Evolutionary conservation across 2,888 invertebrate species (phyloP).

Genomic region (Euclidia mi): DNA sequence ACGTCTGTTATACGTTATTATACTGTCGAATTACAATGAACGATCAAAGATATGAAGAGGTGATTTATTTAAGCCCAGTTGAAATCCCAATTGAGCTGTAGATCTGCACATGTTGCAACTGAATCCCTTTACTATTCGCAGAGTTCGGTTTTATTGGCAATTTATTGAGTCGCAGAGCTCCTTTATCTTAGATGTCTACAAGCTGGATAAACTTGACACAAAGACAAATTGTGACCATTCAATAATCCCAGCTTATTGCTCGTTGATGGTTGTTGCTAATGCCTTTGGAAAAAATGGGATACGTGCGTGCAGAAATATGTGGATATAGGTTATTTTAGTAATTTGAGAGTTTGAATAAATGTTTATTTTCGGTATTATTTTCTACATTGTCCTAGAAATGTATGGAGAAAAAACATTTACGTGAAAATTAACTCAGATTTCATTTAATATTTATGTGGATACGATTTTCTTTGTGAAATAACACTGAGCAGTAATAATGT

Average conservation of each 20-base stretch:
- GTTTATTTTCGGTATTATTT: no score
- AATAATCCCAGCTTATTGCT: constrained; percentile 65
- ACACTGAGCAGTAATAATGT: no score
- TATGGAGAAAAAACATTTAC: no score
- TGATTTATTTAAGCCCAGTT: constrained; percentile 39
- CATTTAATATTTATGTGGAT: no score
- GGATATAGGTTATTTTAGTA: neutral
- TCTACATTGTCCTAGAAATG: no score
- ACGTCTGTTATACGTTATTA: constrained; percentile 29
- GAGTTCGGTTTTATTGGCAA: constrained; percentile 58
- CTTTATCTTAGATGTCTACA: constrained; percentile 60
- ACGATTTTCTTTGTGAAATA: no score
- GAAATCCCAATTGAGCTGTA: constrained; percentile 23
- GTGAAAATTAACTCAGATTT: no score
- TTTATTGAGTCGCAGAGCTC: constrained; percentile 56
- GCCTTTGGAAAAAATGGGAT: constrained; percentile 37
- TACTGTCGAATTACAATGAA: constrained; percentile 5
- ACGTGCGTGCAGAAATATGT: neutral
- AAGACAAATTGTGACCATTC: constrained; percentile 67
- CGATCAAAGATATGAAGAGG: constrained; percentile 31
- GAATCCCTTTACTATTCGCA: constrained; percentile 42
- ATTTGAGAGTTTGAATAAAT: neutral
- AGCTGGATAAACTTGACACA: constrained; percentile 58
- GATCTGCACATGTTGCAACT: constrained; percentile 17
- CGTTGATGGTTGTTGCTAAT: constrained; percentile 60